Evolutionary conservation across 1,140 invertebrate species (phyloP), one percentile per base, ranked within the genome.

Genomic region (Drosophila pseudoobscura): DNA sequence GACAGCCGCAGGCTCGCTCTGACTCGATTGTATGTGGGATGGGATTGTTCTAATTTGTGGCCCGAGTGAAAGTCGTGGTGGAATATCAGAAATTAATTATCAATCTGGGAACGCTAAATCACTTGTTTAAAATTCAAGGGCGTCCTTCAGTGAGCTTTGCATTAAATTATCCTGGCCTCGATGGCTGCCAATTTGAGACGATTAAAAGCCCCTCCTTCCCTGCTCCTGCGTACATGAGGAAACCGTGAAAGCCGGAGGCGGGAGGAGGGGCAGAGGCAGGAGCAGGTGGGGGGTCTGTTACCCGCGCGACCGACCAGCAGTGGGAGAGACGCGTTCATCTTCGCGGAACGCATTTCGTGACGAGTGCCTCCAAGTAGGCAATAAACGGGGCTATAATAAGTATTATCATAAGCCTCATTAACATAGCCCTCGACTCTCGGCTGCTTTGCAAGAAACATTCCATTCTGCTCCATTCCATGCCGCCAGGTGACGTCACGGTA

Each of bases 361-460:
- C 35, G 35, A 39, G 35, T 39, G 11, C 35, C 35, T 39, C 35
- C 35, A 13, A 39, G 35, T 35, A 24, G 13, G 17, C 43, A n/a
- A 47, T 68, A 66, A 68, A 68, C 50, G 35, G 13, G 52, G 66
- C 64, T 20, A 69, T 69, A 57, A 69, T 57, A 11, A 35, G 31
- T 13, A 70, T 70, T 70, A 69, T 70, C 52, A 70, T 69, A 39
- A 54, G 66, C 52, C 66, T 57, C 39, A 70, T 70, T 70, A 70
- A 43, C 51, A 70, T 70, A 69, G 35, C 39, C 53, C 55, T 24
- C 24, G n/a, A 7, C 29, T 29, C n/a, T 49, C 35, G 26, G 11
- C 20, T 31, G 20, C 20, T 11, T 22, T n/a, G 20, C 29, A 29
- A 52, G 39, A 64, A 49, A 22, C 26, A 29, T 20, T 20, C 20